These are phyloP conservation scores for Lepidocyrtinus sp. DNA, from an alignment of 2,888 invertebrate species.

Conservation along the genomic window DNA sequence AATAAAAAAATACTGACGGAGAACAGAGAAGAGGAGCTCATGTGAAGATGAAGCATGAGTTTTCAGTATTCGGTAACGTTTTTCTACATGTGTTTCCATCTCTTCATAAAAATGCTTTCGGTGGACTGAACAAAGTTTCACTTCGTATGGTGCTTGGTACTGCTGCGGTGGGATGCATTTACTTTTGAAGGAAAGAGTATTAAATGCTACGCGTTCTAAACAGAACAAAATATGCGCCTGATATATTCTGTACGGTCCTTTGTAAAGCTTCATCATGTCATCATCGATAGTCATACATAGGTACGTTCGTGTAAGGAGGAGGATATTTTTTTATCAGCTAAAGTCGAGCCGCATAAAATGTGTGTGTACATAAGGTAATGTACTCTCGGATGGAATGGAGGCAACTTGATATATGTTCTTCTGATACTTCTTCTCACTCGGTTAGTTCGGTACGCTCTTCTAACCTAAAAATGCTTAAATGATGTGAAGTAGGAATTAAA, in stretches of 20 bases:
- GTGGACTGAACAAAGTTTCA: not conserved
- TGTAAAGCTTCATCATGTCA: constrained; percentile 13
- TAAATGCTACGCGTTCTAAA: not conserved
- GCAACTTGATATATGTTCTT: constrained; percentile 10
- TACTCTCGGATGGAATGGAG: constrained; percentile 5
- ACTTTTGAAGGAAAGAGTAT: not conserved
- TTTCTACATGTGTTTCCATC: constrained; percentile 5
- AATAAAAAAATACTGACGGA: not conserved
- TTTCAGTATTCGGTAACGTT: constrained; percentile 3
- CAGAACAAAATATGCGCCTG: no score
- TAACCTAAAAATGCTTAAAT: constrained; percentile 9
- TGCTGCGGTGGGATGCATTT: no score
- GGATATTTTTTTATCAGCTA: constrained; percentile 13
- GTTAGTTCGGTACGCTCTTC: constrained; percentile 3
- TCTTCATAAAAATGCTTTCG: constrained; percentile 8
- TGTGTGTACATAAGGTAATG: constrained; percentile 9
- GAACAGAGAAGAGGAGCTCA: constrained; percentile 7
- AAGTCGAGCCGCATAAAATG: not conserved
- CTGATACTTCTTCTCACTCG: not conserved
- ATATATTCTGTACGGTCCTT: not conserved
- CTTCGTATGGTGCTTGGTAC: not conserved
- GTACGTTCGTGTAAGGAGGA: not conserved
- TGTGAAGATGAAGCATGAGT: not conserved
- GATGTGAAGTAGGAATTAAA: not conserved
- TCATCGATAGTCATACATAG: constrained; percentile 11